These are phyloP conservation scores for Sebastes cheni DNA, from an alignment of 2,797 vertebrate genomes.

Conservation along the genomic window DNA sequence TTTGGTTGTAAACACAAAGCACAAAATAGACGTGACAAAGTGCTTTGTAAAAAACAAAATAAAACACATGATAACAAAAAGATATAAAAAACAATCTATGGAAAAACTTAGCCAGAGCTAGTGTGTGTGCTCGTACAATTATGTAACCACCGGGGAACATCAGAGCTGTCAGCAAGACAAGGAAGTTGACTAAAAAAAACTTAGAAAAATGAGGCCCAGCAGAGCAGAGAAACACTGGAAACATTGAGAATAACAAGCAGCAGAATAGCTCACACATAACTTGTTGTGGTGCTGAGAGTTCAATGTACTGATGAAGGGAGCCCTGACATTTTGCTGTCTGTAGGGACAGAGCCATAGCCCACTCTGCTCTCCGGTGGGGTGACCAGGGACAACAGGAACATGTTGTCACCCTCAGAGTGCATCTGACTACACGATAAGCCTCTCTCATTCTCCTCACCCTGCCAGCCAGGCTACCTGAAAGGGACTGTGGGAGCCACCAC, in stretches of 20 bases:
- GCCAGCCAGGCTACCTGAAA: slow-evolving; percentile 46
- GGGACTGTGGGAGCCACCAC: slow-evolving; percentile 27
- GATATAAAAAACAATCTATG: background rate
- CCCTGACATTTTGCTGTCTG: slow-evolving; percentile 68
- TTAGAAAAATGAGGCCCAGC: background rate
- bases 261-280: slow-evolving; percentile 29
- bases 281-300: slow-evolving; percentile 39
- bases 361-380: slow-evolving; percentile 65
- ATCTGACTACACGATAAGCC: slow-evolving; percentile 80
- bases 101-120: background rate
- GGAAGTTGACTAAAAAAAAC: background rate
- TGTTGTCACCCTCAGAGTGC: slow-evolving; percentile 83
- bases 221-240: background rate
- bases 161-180: background rate
- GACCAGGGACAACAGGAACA: slow-evolving; percentile 72
- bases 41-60: background rate
- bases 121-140: background rate
- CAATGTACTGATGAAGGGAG: slow-evolving; percentile 61
- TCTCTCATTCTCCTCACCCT: slow-evolving; percentile 70
- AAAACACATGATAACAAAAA: background rate
- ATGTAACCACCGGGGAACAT: background rate
- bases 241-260: background rate
- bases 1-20: background rate
- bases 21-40: background rate
- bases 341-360: slow-evolving; percentile 52